Evolutionary conservation across 1,140 invertebrate species (phyloP), one percentile per base, ranked within the genome.

Genomic region (Hirudo medicinalis): DNA sequence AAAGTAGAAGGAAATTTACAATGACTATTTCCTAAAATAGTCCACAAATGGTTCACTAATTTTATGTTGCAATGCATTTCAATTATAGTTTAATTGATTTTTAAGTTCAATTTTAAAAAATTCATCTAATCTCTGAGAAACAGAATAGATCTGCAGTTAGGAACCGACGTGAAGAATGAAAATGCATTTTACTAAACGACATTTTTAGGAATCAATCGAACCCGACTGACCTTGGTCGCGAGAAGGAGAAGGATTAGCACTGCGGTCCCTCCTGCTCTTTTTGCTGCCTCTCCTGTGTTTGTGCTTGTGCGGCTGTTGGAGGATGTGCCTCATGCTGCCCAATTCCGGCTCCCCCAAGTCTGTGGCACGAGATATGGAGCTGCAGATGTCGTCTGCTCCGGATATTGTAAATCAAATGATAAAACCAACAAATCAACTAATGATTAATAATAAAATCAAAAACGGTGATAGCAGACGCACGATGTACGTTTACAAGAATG

Each of bases 231-330:
- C 15, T 5, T 49, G 43, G 13, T 49, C 43, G 13, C 11, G 43
- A 9, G 43, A 49, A 17, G 43, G 43, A 11, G 22, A 25, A 63
- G 22, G 22, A n/a, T 63, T 63, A 63, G 8, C 15, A 22, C 29
- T 63, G 29, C 19, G 22, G 17, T 63, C 29, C 29, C 11, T 63
- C 29, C 36, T 69, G 25, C 15, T 57, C 70, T 57, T 66, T 29
- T n/a, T 71, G 17, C 55, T 54, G 29, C 72, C 72, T 22, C 66
- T 57, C 40, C 72, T 69, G 66, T 73, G 49, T 25, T 73, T 70
- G 72, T 73, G 72, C 54, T 73, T 73, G 69, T 73, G 72, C 17
- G 72, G 72, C 22, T 57, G 54, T 19, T 29, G 8, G 17, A 73
- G 55, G 19, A 71, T 69, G 32, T 71, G 22, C 15, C 40, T 25